Evolutionary conservation across 2,113 vertebrate species (phyloP).

Genomic region (Nycticorax nycticorax): DNA sequence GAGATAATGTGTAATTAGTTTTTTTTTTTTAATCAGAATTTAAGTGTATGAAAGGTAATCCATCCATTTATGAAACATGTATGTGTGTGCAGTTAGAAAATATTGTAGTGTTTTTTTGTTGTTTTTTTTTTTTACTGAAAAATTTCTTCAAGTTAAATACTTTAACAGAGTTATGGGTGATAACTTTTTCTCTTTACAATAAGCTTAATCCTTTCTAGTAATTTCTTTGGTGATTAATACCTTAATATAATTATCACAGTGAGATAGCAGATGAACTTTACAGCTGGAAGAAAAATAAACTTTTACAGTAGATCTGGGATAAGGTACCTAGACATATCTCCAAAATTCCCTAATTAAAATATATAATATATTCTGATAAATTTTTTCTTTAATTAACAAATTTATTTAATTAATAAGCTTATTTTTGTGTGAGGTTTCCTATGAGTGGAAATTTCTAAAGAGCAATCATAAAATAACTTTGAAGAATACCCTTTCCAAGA

Average conservation of each 20-base stretch:
- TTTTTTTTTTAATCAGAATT: not conserved
- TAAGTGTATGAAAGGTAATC: not conserved
- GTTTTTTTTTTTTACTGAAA: not conserved
- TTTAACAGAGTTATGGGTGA: not conserved
- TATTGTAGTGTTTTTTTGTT: not conserved
- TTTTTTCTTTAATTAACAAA: not conserved
- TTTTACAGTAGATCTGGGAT: not conserved
- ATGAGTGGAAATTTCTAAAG: not conserved
- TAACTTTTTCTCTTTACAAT: not conserved
- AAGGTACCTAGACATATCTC: not conserved
- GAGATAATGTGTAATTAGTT: not conserved
- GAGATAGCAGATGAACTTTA: not conserved
- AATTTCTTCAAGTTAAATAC: not conserved
- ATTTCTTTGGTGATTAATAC: not conserved
- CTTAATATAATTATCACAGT: not conserved
- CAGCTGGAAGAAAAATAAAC: not conserved
- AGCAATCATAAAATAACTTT: not conserved
- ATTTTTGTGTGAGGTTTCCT: not conserved
- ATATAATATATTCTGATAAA: not conserved
- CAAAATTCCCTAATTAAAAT: not conserved
- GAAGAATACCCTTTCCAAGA: not conserved
- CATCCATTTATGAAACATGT: rapidly evolving
- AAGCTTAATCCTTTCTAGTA: not conserved
- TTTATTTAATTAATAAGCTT: not conserved
- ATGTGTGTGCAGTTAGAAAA: not conserved